Conservation (phyloP, 2,888 invertebrate genomes). For the Sepiola atlantica region DNA sequence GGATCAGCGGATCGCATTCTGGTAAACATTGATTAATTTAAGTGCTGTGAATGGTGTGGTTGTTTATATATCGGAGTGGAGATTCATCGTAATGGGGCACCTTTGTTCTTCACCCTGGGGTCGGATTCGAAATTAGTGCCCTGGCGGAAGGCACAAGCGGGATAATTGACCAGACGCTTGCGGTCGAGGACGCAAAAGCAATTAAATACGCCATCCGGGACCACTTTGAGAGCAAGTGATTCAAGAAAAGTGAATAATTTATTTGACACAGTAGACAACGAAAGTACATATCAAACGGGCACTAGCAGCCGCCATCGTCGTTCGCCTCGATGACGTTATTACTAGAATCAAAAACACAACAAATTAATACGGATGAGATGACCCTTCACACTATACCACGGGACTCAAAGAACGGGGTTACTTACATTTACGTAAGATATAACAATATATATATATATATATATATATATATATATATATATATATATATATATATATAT, state of each 20-base stretch:
- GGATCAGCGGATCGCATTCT: neutral
- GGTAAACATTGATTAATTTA: neutral
- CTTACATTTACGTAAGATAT: neutral
- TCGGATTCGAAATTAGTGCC: neutral
- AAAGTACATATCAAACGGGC: neutral
- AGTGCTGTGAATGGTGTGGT: neutral
- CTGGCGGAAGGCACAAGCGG: neutral
- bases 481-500: no score
- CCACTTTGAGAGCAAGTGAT: slow-evolving; percentile 15
- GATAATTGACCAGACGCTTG: neutral
- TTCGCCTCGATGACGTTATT: neutral
- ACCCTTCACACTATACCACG: neutral
- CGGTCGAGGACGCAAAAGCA: neutral
- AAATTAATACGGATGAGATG: neutral
- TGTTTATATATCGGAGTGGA: neutral
- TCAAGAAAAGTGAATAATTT: slow-evolving; percentile 8
- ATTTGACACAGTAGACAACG: neutral
- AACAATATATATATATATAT: no score
- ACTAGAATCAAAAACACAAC: neutral
- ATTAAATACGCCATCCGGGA: neutral
- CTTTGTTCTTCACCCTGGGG: neutral
- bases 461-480: no score
- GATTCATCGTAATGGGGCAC: neutral
- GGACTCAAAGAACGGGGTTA: neutral
- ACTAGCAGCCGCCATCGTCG: neutral